Evolutionary conservation across 2,888 invertebrate species (phyloP), one percentile per base, ranked within the genome.

Genomic region (Lacanobia oleracea): DNA sequence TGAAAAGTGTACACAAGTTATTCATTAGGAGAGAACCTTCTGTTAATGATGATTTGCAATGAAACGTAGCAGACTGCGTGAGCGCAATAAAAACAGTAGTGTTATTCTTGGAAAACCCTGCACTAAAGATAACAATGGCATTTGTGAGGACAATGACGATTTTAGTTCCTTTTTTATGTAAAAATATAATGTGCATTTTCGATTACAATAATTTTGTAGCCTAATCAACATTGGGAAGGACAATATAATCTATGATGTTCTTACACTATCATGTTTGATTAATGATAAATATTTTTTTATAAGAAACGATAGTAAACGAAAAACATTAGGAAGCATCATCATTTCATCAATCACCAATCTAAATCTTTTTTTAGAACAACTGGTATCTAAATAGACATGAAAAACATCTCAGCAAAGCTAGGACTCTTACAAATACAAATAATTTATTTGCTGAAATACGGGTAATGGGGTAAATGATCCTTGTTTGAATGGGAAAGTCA

Each of bases 41-140:
- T 76, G 48, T n/a, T 1, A 14, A 12, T 50, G 48, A 48, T 33
- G 4, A 61, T 56, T 3, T 6, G 9, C n/a, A 54, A 56, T 64
- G 45, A n/a, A 68, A 40, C 40, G 61, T 37, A 27, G 56, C 23
- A 10, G 27, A 21, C 56, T 81, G 79, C 83, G 77, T 85, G 83
- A 67, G 79, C 71, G 71, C 77, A 83, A 83, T 87, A 82, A 84
- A 86, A 86, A 87, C 62, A 77, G 73, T 53, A 54, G 56, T 23
- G 54, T 59, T 65, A 62, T 80, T 87, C 77, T 65, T 67, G 86
- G 88, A 82, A 88, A 83, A 82, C 56, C 77, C 79, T 56, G 63
- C 69, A 70, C 60, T 74, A 73, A 82, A 77, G 81, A 79, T 79
- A 83, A 75, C 66, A 73, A 67, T 40, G 61, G 43, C 40, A 56